Base-by-base conservation (phyloP, 2,797 vertebrate genomes). In the Salmo trutta region DNA sequence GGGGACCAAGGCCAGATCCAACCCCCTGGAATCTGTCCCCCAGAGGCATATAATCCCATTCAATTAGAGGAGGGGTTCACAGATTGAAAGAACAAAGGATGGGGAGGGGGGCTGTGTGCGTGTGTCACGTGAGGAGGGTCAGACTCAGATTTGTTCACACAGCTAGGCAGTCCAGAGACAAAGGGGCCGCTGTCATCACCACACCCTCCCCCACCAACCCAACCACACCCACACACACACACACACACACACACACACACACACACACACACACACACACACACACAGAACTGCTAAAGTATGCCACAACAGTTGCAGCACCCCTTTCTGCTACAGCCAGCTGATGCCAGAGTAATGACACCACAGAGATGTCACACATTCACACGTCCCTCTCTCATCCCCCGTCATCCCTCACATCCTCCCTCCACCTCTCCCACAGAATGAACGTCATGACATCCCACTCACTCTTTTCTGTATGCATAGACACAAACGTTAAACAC, bases 31-130 rank as follows among this genome's bases (percentile, higher is more conserved):
- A 89, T 86, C 79, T 85, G 82, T 85, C 84, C 84, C 10, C 83
- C 75, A 67, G 79, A 76, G 79, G 77, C 83, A 82, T 79, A 83
- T 88, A 91, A 90, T 87, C 86, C 86, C 86, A 88, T 89, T 89
- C 88, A 89, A 86, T 88, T 86, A 12, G 41, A 47, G 41, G 87
- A 83, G 81, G 79, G 84, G 77, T 78, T 81, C 85, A 85, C 85
- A 83, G 86, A 84, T 80, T 82, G 86, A 72, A 78, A 68, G 75
- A 87, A 90, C 88, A 91, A 90, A 90, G 79, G 78, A 77, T 51
- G 41, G 41, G 8, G 10, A 14, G 10, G 41, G 41, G 8, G 41
- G 41, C 41, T 47, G 41, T 47, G 10, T 47, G 41, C 53, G 65
- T 76, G 66, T 41, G 66, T 88, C 87, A 89, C 80, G 81, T 87